Conservation (phyloP, 2,113 vertebrate genomes). For the Anhinga rufa region DNA sequence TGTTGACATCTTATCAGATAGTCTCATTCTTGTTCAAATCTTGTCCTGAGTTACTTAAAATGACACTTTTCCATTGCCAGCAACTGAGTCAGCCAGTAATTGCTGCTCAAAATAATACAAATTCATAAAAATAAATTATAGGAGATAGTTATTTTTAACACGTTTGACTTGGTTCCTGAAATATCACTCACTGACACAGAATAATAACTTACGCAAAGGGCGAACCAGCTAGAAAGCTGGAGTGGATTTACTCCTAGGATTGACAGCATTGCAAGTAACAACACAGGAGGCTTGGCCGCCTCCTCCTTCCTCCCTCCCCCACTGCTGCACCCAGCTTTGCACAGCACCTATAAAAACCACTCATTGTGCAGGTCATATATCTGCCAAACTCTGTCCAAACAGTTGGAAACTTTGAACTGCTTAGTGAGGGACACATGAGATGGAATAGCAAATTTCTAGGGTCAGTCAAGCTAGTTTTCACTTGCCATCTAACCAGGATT, state of each 20-base stretch:
- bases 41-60: constrained; percentile 17
- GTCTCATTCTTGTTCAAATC: constrained; percentile 14
- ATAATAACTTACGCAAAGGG: background rate
- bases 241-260: background rate
- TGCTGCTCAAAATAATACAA: constrained; percentile 45
- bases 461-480: background rate
- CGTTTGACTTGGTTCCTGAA: constrained; percentile 12
- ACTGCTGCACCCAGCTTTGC: background rate
- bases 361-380: no score
- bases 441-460: background rate
- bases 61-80: background rate
- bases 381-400: background rate
- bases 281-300: background rate
- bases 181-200: constrained; percentile 10
- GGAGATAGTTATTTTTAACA: constrained; percentile 33
- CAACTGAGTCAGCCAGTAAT: constrained; percentile 3
- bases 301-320: background rate
- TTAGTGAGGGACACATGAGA: background rate
- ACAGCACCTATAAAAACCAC: background rate
- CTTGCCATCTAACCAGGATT: background rate
- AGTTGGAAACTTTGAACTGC: background rate
- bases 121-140: constrained; percentile 33
- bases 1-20: constrained; percentile 14
- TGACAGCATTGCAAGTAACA: background rate
- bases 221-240: background rate